Conservation (phyloP, 2,113 vertebrate species). For the Peromyscus californicus region DNA sequence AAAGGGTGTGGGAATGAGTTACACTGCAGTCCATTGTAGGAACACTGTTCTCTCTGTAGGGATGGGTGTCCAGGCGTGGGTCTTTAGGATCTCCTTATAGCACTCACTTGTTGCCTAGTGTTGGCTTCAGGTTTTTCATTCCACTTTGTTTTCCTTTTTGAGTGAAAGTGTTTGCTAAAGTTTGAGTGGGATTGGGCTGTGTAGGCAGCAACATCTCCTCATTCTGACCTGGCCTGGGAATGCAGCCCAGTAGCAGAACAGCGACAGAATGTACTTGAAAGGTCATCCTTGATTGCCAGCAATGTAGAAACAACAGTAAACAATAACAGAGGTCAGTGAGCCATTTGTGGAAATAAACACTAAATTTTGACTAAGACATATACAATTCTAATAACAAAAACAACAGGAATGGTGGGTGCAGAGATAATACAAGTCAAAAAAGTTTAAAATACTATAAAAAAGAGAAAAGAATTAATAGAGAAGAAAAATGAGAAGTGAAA, state of each 20-base stretch:
- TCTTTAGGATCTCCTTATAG: not conserved
- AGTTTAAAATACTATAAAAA: not conserved
- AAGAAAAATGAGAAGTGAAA: not conserved
- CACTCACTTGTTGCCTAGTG: not conserved
- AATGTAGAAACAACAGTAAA: not conserved
- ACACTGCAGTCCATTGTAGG: not conserved
- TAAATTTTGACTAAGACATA: not conserved
- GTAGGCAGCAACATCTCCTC: not conserved
- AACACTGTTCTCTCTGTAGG: not conserved
- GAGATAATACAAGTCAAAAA: not conserved
- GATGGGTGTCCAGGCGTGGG: not conserved
- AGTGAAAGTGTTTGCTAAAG: not conserved
- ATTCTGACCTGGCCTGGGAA: not conserved
- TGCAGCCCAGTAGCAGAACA: not conserved
- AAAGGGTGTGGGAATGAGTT: not conserved
- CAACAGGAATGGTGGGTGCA: not conserved
- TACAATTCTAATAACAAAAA: not conserved
- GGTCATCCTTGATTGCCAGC: not conserved
- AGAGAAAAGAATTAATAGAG: not conserved
- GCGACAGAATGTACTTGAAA: not conserved
- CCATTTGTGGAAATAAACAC: not conserved
- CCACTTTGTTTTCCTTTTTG: not conserved
- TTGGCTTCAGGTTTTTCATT: not conserved
- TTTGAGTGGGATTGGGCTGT: not conserved
- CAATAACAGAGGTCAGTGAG: not conserved